Base-by-base conservation (phyloP, 2,888 invertebrate genomes). In the Caenorhabditis wallacei region DNA sequence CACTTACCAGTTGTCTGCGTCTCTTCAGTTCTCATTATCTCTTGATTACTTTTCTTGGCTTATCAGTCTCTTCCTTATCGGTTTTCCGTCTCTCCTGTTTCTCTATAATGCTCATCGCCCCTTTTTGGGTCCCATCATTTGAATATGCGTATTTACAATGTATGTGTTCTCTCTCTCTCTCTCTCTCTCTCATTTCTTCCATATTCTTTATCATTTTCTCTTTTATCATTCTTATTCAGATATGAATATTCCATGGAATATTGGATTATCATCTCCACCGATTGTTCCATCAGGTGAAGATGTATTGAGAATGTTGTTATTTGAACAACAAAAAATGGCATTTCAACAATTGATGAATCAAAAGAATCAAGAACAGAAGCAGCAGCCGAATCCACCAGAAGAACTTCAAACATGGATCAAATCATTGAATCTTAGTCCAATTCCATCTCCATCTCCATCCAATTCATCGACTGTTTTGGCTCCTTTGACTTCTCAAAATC, bases 381-480 rank as follows among this genome's bases (percentile, higher is more conserved):
- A 35, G 10, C 40, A 40, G 10, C 13, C n/a, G n/a, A n/a, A n/a
- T n/a, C n/a, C n/a, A 13, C 37, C 66, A 7, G 37, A 46, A 1
- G 46, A 46, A 16, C 48, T 35, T 20, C 54, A 48, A 56, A n/a
- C 18, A 10, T 35, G 24, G 61, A 5, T 46, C 43, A 46, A n/a
- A 24, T 53, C 22, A 61, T 56, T 48, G 64, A 78, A 24, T 18
- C 66, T 24, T 76, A 85, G 63, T 83, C 85, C 78, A 82, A 82
- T 53, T 85, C 86, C 59, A 72, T 85, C 35, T 81, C 82, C 35
- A 24, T 84, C 68, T 83, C 85, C n/a, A 76, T 30, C 87, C 20
- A 83, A 18, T 35, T 35, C 57, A 8, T 11, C 26, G 30, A 30
- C 30, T 30, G 30, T 30, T 30, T 30, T n/a, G 20, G 0, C 26